These are phyloP conservation scores for Pelecanoides urinatrix DNA, from an alignment of 2,113 vertebrate genomes.

Conservation along the genomic window DNA sequence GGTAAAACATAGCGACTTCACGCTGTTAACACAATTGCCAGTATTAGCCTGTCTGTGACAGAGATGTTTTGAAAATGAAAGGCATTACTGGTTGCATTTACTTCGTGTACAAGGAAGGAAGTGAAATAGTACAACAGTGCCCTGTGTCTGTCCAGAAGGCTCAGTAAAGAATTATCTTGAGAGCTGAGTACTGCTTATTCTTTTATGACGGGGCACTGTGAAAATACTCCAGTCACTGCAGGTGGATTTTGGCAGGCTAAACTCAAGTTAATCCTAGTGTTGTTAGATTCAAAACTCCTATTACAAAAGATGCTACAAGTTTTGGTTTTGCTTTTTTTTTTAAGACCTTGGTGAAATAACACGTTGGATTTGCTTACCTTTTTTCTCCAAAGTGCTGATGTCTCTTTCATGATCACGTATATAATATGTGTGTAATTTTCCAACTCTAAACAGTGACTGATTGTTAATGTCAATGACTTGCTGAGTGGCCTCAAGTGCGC, in stretches of 20 bases:
- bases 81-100: neutral
- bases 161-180: neutral
- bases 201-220: neutral
- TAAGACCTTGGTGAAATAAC: neutral
- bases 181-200: neutral
- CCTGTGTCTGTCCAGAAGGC: neutral
- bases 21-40: accelerated
- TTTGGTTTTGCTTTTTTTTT: neutral
- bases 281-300: neutral
- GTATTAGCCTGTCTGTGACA: neutral
- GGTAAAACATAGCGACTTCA: neutral
- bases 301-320: neutral
- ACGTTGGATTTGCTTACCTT: neutral
- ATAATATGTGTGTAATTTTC: neutral
- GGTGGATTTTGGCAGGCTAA: neutral
- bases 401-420: neutral
- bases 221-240: neutral
- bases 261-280: neutral
- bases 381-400: neutral
- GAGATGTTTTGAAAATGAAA: neutral
- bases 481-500: neutral
- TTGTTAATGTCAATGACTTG: neutral
- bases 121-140: neutral
- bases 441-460: neutral
- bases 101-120: neutral